phyloP scores from a whole-genome alignment of 2,113 vertebrate genomes.

The Sapajus apella region DNA sequence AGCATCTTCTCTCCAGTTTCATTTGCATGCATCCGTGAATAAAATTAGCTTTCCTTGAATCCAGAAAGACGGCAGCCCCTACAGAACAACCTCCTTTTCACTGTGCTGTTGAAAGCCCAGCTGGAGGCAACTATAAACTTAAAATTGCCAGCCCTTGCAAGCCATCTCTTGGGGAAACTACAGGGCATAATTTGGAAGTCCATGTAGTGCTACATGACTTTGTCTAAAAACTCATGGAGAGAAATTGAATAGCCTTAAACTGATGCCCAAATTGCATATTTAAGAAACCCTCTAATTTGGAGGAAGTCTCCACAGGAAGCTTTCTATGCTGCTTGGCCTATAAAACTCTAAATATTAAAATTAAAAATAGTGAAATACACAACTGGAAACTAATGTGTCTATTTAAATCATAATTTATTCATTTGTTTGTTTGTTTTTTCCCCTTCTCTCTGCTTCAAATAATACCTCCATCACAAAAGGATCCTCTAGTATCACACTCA shows the following conservation, averaged over 20 bases:
- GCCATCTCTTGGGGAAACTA: background rate
- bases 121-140: constrained; percentile 27
- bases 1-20: background rate
- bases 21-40: background rate
- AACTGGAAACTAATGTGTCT: constrained; percentile 33
- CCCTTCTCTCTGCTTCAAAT: background rate
- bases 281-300: constrained; percentile 45
- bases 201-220: constrained; percentile 31
- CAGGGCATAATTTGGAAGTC: constrained; percentile 45
- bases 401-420: constrained; percentile 31
- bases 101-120: background rate
- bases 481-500: background rate
- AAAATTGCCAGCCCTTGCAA: background rate
- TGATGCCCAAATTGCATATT: constrained; percentile 48
- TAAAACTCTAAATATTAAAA: constrained; percentile 47
- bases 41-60: constrained; percentile 20
- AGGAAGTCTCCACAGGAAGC: background rate
- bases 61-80: background rate
- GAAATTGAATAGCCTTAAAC: constrained; percentile 47
- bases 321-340: constrained; percentile 13
- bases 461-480: background rate
- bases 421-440: background rate
- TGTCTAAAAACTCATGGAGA: constrained; percentile 34
- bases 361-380: constrained; percentile 45
- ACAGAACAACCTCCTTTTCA: background rate